Conservation (phyloP, 2,888 invertebrate species). For the Panorpa germanica region DNA sequence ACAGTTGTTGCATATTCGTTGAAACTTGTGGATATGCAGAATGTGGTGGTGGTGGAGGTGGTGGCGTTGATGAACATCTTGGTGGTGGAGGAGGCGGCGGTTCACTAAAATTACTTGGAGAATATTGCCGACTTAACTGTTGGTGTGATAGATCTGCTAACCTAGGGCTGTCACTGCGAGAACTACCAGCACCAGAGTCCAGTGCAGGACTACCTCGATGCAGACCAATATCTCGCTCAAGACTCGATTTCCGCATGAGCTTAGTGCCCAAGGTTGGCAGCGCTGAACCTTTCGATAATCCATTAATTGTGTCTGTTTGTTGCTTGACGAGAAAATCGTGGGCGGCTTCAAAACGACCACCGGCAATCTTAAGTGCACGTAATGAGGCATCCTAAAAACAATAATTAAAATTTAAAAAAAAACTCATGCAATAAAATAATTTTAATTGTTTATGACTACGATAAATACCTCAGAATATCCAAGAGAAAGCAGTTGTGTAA, state of each 20-base stretch:
- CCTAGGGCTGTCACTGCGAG: conserved; percentile 76
- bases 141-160: conserved; percentile 41
- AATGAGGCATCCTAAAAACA: conserved; percentile 43
- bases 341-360: conserved; percentile 50
- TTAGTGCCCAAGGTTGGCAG: conserved; percentile 44
- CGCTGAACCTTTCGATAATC: conserved; percentile 31
- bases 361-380: conserved; percentile 47
- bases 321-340: conserved; percentile 47
- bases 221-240: conserved; percentile 61
- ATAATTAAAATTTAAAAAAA: conserved; percentile 10
- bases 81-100: conserved; percentile 33
- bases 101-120: conserved; percentile 27
- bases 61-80: conserved; percentile 36
- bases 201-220: conserved; percentile 72
- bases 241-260: conserved; percentile 70
- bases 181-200: conserved; percentile 76
- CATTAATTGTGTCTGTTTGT: conserved; percentile 33
- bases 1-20: conserved; percentile 45
- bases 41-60: conserved; percentile 57
- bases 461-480: conserved; percentile 54
- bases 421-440: conserved; percentile 6
- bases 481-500: conserved; percentile 45
- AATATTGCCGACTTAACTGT: conserved; percentile 51
- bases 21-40: conserved; percentile 50
- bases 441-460: not conserved